These are phyloP conservation scores for Chloromyia formosa DNA, from an alignment of 2,888 invertebrate genomes.

Conservation along the genomic window DNA sequence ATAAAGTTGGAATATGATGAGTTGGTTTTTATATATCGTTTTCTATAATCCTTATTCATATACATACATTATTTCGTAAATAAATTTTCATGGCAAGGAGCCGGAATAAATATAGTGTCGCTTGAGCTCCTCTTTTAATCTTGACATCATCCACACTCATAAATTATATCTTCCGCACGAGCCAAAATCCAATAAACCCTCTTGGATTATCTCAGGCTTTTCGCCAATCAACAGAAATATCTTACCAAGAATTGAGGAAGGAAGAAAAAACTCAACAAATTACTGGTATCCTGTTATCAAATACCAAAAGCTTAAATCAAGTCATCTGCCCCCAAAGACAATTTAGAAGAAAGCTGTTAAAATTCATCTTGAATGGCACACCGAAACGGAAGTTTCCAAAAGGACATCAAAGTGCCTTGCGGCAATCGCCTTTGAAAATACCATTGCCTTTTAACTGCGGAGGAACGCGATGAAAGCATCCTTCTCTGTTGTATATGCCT, in stretches of 20 bases:
- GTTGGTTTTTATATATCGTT: too few relatives aligned
- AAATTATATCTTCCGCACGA: too few relatives aligned
- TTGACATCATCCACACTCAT: too few relatives aligned
- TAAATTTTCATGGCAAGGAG: too few relatives aligned
- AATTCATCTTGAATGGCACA: slow-evolving; percentile 12
- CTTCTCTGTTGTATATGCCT: not conserved
- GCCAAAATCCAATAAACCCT: not conserved
- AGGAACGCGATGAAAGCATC: not conserved
- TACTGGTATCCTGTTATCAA: not conserved
- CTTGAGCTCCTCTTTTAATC: too few relatives aligned
- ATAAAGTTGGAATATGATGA: too few relatives aligned
- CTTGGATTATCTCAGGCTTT: not conserved
- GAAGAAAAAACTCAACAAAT: slow-evolving; percentile 13
- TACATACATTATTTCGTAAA: too few relatives aligned
- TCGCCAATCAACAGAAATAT: slow-evolving; percentile 15
- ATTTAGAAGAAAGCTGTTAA: slow-evolving; percentile 28
- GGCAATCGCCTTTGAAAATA: too few relatives aligned
- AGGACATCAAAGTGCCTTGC: not conserved
- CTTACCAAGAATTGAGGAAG: not conserved
- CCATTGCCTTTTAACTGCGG: not conserved
- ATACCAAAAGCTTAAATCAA: slow-evolving; percentile 33
- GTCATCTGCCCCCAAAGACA: slow-evolving; percentile 19
- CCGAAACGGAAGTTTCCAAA: not conserved
- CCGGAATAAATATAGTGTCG: too few relatives aligned
- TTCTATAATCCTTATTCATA: too few relatives aligned